Evolutionary conservation across 1,140 invertebrate genomes (phyloP), one percentile per base, ranked within the genome.

Genomic region (Drosophila lini): DNA sequence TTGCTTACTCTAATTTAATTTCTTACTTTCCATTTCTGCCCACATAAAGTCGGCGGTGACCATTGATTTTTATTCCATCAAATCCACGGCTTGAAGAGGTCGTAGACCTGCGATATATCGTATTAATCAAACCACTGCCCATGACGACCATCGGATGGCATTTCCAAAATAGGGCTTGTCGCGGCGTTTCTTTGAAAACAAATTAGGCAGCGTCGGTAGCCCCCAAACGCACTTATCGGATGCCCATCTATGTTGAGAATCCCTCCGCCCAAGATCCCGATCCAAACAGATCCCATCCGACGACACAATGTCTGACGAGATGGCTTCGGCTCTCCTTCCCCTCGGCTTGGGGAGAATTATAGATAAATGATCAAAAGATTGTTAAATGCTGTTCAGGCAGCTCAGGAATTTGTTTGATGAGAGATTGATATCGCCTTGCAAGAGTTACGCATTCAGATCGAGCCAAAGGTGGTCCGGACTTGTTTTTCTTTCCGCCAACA

Each of bases 341-440:
- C 38, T 38, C 22, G 22, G 31, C 65, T 16, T 38, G 41, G 59
- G 63, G 40, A 31, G 77, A 74, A 60, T 61, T 67, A 64, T 81
- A 85, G 74, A 75, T 85, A 78, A 70, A 74, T 85, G 78, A 55
- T 80, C 57, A 84, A 68, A 75, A 81, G 83, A 86, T 82, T 86
- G 82, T 86, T 86, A 86, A 85, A 82, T 86, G 82, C 81, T 79
- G 85, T 77, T 86, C 75, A 79, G 81, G 81, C 82, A 86, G 70
- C 82, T 82, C 76, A 67, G 65, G 70, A 86, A 86, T 86, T 86
- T 82, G 80, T 86, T 76, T 86, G 82, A 86, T 79, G 82, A 74
- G 82, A 86, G 85, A 86, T 86, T 82, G 74, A 86, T 76, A 77
- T 86, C 83, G 82, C 58, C 25, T 10, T 41, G 62, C 58, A 70